phyloP scores from a whole-genome alignment of 2,888 invertebrate genomes.

The Piscicola geometra region DNA sequence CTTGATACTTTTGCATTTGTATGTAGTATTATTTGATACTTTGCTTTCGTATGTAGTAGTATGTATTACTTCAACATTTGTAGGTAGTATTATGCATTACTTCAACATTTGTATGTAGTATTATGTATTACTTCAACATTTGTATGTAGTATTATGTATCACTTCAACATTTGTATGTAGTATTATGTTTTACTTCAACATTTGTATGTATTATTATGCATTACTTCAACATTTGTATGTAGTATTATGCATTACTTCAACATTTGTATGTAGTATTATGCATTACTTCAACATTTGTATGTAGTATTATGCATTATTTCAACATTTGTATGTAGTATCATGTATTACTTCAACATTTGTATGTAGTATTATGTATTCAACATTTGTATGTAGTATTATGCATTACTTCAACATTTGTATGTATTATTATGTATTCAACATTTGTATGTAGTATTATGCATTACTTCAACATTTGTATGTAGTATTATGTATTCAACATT shows the following conservation, averaged over 20 bases:
- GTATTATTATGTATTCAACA: too few species aligned
- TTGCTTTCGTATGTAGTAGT: not conserved
- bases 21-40: too few species aligned
- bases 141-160: too few species aligned
- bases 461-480: not conserved
- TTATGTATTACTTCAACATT: not conserved
- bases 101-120: not conserved
- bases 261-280: not conserved
- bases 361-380: not conserved
- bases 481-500: not conserved
- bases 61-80: too few species aligned
- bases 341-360: too few species aligned
- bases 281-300: not conserved
- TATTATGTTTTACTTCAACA: not conserved
- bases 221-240: not conserved
- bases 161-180: too few species aligned
- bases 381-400: not conserved
- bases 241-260: constrained; percentile 54
- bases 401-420: not conserved
- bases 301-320: not conserved
- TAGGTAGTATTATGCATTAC: not conserved
- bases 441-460: too few species aligned
- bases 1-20: not conserved
- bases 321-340: too few species aligned
- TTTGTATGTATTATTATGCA: not conserved